Evolutionary conservation across 2,888 invertebrate species (phyloP).

Genomic region (Tetragonisca angustula): DNA sequence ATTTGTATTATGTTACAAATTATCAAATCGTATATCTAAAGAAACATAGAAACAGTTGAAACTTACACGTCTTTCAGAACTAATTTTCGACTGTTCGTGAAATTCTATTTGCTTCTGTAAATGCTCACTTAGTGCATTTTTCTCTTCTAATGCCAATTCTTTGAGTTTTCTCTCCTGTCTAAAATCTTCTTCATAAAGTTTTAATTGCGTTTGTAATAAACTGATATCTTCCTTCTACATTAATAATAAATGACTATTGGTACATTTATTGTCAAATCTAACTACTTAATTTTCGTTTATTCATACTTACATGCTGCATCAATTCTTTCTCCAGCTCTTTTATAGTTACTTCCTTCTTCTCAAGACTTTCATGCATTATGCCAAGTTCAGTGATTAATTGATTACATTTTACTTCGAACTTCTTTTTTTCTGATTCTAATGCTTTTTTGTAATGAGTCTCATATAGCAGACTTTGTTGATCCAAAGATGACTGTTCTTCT

Average conservation of each 20-base stretch:
- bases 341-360: conserved; percentile 48
- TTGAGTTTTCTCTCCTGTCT: conserved; percentile 30
- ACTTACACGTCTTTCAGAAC: not conserved
- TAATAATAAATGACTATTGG: not conserved
- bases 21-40: not conserved
- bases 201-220: conserved; percentile 38
- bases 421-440: conserved; percentile 63
- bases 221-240: conserved; percentile 31
- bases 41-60: not conserved
- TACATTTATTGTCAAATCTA: not conserved
- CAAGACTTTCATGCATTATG: conserved; percentile 40
- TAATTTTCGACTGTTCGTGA: not conserved
- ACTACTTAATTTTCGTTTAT: not conserved
- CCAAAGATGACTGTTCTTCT: conserved; percentile 71
- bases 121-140: conserved; percentile 13
- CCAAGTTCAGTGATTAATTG: conserved; percentile 50
- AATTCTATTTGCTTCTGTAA: conserved; percentile 28
- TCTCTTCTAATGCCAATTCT: conserved; percentile 33
- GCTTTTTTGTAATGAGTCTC: conserved; percentile 66
- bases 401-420: conserved; percentile 46
- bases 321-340: conserved; percentile 41
- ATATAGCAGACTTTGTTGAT: conserved; percentile 72
- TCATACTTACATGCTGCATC: conserved; percentile 36
- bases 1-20: not conserved
- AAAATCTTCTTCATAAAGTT: conserved; percentile 56